phyloP scores from a whole-genome alignment of 2,113 vertebrate genomes.

The Dicrurus megarhynchus region DNA sequence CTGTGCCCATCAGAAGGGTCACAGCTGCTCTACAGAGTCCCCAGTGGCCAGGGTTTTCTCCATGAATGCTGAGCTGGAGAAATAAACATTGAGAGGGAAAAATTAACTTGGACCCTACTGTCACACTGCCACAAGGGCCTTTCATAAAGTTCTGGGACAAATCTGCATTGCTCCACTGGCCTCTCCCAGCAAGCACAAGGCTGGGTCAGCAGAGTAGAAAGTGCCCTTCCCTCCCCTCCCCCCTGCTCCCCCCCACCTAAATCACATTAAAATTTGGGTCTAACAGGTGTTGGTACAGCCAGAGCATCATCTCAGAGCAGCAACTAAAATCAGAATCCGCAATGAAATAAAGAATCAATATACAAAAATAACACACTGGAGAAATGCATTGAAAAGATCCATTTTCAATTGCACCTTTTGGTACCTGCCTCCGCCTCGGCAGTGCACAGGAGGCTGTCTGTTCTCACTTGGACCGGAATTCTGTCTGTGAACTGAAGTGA shows the following conservation, averaged over 20 bases:
- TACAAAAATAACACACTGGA: neutral
- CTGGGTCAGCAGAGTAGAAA: neutral
- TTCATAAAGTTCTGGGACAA: neutral
- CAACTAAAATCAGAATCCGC: neutral
- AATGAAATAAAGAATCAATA: neutral
- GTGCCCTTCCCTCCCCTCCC: too few relatives aligned
- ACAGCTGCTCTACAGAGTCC: neutral
- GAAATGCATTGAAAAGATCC: neutral
- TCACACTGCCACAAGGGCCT: neutral
- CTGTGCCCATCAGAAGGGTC: neutral
- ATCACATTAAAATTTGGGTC: neutral
- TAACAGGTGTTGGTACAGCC: neutral
- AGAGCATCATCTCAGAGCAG: neutral
- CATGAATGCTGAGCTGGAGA: neutral
- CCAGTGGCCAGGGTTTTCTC: neutral
- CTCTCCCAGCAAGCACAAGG: neutral
- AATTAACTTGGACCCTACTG: neutral
- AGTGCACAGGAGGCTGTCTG: neutral
- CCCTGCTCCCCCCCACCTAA: neutral
- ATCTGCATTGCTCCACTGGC: fast-evolving
- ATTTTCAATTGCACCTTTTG: neutral
- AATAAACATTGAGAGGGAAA: neutral
- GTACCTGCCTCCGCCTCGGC: neutral
- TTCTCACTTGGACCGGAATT: neutral
- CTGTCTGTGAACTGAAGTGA: neutral